Evolutionary conservation across 2,113 vertebrate genomes (phyloP), one percentile per base, ranked within the genome.

Genomic region (Oryzias melastigma): DNA sequence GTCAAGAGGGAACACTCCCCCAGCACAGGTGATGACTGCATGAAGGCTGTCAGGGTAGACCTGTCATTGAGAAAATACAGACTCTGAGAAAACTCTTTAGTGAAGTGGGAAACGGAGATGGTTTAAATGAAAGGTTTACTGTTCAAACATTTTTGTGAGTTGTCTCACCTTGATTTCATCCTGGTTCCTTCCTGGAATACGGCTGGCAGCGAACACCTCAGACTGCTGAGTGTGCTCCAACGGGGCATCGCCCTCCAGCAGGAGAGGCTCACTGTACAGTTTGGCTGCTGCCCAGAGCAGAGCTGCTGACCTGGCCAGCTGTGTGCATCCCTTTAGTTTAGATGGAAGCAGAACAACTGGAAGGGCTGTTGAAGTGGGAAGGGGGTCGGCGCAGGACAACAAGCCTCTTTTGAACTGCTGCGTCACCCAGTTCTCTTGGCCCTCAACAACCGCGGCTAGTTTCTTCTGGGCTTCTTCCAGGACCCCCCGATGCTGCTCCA

Each of bases 381-480:
- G 72, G 1, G 91, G 83, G 35, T 91, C 90, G 0, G 27, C 2
- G 49, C 86, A 90, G 6, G 88, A 87, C 42, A 93, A 66, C 50
- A 93, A 75, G 3, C 58, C 65, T 51, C 61, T 86, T 71, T 92
- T 93, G 81, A 93, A 93, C 53, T 91, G 85, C 42, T 84, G 74
- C 0, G 92, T 91, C 59, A 90, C 92, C 92, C 92, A 93, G 56
- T 93, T 93, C 58, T 93, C 91, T 1, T 73, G 67, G 42, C 84
- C 82, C 1, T 71, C 56, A 16, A 68, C 68, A 0, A 4, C 25
- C 12, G 78, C 15, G 15, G 48, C 18, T 22, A 90, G 55, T 22
- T 76, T 71, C 52, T 72, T 24, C 5, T 93, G 88, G 14, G 62
- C 69, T 2, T 84, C 82, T 59, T 80, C 75, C 35, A 93, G 87